Evolutionary conservation across 2,888 invertebrate species (phyloP), one percentile per base, ranked within the genome.

Genomic region (Trissolcus brochymenae): DNA sequence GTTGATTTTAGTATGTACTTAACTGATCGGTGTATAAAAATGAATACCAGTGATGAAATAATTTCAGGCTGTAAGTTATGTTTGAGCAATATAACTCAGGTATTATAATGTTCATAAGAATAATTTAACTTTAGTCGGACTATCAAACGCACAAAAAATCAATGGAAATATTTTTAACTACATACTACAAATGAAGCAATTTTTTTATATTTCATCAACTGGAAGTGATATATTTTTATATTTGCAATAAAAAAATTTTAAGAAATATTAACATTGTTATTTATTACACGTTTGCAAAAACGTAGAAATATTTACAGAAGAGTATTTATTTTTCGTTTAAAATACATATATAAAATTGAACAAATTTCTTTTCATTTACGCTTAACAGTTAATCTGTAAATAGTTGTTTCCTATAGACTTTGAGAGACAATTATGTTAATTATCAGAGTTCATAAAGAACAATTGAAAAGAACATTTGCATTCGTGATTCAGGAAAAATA

Each of bases 291-390:
- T 29, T 35, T 35, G 49, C 41, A 46, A 46, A 64, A 17, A 46
- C 16, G 17, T 49, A 46, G 54, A 17, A 41, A 49, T 51, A 68
- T 68, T 21, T 61, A 61, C 54, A 61, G n/a, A 68, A 49, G 53
- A 60, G 46, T 51, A 67, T 67, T 54, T 68, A 68, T 68, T 68
- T 41, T n/a, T 51, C 59, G 41, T 13, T 53, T 67, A 35, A 61
- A 56, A 70, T 70, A 62, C 62, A 70, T 49, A 61, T 70, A 62
- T 68, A 70, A 62, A 70, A 62, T 59, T 61, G 40, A 70, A 68
- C 13, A 61, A 61, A 4, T 41, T 54, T 41, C 50, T 16, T 49
- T 43, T 60, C 29, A 50, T 35, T 49, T 13, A 54, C 17, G 60
- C 29, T 53, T 67, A 53, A 67, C 25, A 43, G 17, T 67, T 60